Evolutionary conservation across 2,113 vertebrate species (phyloP).

Genomic region (Eretmochelys imbricata): DNA sequence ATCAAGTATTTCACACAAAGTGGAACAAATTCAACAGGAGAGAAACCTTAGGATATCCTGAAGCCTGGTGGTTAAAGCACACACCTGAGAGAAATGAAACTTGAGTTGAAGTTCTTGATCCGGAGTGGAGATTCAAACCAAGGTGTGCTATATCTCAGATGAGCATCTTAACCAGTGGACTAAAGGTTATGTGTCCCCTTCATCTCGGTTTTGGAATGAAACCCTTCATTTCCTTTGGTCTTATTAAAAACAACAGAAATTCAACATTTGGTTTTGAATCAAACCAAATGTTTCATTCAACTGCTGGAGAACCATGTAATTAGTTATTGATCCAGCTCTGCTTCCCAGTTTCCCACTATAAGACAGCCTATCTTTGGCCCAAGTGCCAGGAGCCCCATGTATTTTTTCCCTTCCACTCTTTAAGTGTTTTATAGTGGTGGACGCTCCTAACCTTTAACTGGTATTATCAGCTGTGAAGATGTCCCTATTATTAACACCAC

Average conservation of each 20-base stretch:
- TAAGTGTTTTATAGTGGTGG: neutral
- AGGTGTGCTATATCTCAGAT: neutral
- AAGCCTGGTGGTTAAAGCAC: too few relatives aligned
- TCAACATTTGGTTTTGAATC: neutral
- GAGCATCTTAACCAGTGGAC: neutral
- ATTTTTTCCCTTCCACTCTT: neutral
- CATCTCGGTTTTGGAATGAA: neutral
- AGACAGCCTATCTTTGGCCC: neutral
- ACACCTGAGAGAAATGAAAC: too few relatives aligned
- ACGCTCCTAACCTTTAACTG: neutral
- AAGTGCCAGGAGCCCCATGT: neutral
- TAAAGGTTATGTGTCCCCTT: neutral
- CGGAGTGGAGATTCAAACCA: too few relatives aligned
- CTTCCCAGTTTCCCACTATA: neutral
- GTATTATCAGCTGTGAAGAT: too few relatives aligned
- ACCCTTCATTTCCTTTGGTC: rapidly evolving
- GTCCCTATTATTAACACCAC: neutral
- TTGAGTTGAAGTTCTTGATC: neutral
- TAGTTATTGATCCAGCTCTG: neutral
- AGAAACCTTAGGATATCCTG: neutral
- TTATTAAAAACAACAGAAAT: neutral
- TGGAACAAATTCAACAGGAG: neutral
- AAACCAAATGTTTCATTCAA: neutral
- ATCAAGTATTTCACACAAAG: neutral
- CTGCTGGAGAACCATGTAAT: neutral